These are phyloP conservation scores for Hyles vespertilio DNA, from an alignment of 1,140 invertebrate species.

Conservation along the genomic window DNA sequence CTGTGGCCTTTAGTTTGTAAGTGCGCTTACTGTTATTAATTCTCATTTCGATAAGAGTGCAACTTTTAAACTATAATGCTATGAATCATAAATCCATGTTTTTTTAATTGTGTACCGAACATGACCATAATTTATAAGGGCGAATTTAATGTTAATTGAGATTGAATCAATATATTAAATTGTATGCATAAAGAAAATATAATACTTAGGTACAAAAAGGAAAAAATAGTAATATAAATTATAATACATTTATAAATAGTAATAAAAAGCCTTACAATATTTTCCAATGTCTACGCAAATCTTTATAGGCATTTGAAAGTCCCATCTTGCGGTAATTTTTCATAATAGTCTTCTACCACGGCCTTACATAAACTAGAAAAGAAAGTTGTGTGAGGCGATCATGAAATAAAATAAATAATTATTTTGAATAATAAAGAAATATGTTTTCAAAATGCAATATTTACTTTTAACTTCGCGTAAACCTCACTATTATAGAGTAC, in stretches of 20 bases:
- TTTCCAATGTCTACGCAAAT: constrained; percentile 74
- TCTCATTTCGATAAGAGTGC: too few species aligned
- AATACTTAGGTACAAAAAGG: too few species aligned
- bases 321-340: constrained; percentile 43
- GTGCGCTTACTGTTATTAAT: too few species aligned
- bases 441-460: constrained; percentile 2
- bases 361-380: constrained; percentile 63
- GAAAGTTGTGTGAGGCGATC: not conserved
- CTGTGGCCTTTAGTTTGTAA: too few species aligned
- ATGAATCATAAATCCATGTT: not conserved
- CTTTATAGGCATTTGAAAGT: constrained; percentile 64
- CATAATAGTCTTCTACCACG: constrained; percentile 42
- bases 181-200: too few species aligned
- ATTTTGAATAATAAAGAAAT: constrained; percentile 5
- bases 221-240: too few species aligned
- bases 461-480: too few species aligned
- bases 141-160: constrained; percentile 1
- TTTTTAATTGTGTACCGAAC: too few species aligned
- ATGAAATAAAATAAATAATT: constrained; percentile 7
- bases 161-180: too few species aligned
- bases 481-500: too few species aligned
- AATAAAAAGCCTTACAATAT: constrained; percentile 57
- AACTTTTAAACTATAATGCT: not conserved
- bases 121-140: too few species aligned
- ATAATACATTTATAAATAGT: not conserved